Evolutionary conservation across 1,140 invertebrate species (phyloP).

Genomic region (Elymnias hypermnestra): DNA sequence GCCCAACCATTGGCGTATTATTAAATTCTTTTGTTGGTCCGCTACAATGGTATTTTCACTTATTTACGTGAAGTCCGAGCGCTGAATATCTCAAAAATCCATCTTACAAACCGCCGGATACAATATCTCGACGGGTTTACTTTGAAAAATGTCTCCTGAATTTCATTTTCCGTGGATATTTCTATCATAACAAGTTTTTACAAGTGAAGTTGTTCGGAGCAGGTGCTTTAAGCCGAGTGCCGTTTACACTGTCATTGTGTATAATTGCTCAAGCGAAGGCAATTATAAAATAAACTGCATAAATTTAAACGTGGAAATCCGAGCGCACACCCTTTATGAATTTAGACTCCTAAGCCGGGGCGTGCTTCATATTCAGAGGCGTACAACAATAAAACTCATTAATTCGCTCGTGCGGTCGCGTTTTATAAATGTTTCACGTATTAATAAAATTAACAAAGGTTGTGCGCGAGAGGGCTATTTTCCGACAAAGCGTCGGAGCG

Average conservation of each 20-base stretch:
- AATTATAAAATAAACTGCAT: conserved; percentile 55
- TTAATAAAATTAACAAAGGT: conserved; percentile 74
- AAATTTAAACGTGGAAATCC: conserved; percentile 53
- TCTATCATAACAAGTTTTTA: too few relatives aligned
- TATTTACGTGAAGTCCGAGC: conserved; percentile 45
- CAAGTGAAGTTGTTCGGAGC: conserved; percentile 28
- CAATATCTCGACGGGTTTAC: neutral
- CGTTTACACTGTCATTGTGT: conserved; percentile 24
- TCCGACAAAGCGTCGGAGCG: conserved; percentile 63
- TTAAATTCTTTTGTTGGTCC: conserved; percentile 67
- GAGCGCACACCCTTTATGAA: conserved; percentile 36
- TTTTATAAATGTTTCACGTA: conserved; percentile 74
- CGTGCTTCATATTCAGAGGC: conserved; percentile 55
- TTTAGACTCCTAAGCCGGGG: conserved; percentile 48
- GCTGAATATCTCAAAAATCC: conserved; percentile 20
- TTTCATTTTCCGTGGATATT: neutral
- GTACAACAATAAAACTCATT: conserved; percentile 72
- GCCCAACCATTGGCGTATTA: conserved; percentile 42
- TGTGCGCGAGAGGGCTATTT: conserved; percentile 55
- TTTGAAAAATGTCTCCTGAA: neutral
- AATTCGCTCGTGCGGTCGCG: conserved; percentile 62
- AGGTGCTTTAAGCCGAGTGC: conserved; percentile 39
- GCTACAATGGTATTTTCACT: conserved; percentile 38
- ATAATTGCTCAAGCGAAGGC: conserved; percentile 31
- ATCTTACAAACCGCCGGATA: conserved; percentile 2